Evolutionary conservation across 2,113 vertebrate genomes (phyloP), one percentile per base, ranked within the genome.

Genomic region (Sporophila hypoxantha): DNA sequence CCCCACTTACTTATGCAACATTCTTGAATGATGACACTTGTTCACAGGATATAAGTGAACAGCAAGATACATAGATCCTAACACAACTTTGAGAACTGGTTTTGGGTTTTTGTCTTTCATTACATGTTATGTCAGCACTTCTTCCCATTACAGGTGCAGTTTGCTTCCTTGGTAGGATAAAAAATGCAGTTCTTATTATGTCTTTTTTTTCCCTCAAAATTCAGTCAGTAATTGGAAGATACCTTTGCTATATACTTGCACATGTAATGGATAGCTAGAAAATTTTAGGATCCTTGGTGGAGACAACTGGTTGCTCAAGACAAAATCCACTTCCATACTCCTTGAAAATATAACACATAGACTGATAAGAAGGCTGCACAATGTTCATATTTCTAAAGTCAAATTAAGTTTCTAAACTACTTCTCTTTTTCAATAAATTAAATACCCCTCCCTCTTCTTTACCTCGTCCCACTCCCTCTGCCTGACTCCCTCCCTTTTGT

Each of bases 1-100:
- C 21, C n/a, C 30, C 25, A 32, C 7, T 71, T 42, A n/a, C 10
- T 59, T 73, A 6, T 4, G 26, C 10, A 46, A 25, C 3, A 25
- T 39, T 22, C 12, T 65, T 32, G 25, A 49, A n/a, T 42, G 32
- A 10, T 42, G 18, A 12, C 2, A 2, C 13, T 78, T 2, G 0
- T 39, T 82, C 42, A 57, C 19, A 76, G 50, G 10, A 10, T 34
- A 8, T 0, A 3, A 46, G 19, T 16, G 3, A 16, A 9, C 19
- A 50, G 32, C 21, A 91, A 52, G 16, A 21, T 55, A 16, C 0
- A 0, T 32, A 9, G 2, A 5, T 66, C 5, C 66, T 50, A 27
- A 27, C 37, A 26, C 7, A 22, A 37, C 14, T 68, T 46, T 17
- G 8, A 79, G 23, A 56, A 22, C 5, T 57, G 44, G 4, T 3